Evolutionary conservation across 1,140 invertebrate genomes (phyloP), one percentile per base, ranked within the genome.

Genomic region (Hyles vespertilio): DNA sequence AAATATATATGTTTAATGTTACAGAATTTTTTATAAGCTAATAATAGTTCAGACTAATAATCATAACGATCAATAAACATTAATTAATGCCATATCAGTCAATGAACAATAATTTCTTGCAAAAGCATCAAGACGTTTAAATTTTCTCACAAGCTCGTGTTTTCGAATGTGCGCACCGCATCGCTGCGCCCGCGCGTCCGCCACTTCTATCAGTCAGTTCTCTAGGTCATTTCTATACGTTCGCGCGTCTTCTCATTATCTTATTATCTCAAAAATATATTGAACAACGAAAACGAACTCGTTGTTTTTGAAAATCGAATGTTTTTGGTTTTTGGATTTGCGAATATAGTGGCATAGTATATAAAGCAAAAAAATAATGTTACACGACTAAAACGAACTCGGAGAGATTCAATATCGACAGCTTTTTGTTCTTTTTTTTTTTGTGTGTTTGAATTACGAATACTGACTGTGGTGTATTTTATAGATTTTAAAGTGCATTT

Each of bases 191-290:
- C 22, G 48, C 58, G 76, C 74, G 66, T 68, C 61, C 56, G 53
- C 61, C 57, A 50, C 48, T 59, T 49, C 46, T 67, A 68, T 65
- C 75, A 67, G 67, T 77, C 72, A 75, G 77, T 79, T 75, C 67
- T 76, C 57, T 74, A 70, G 74, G 73, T 79, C 72, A 77, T 63
- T 63, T 61, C 72, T 58, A 36, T 50, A 59, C 59, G 63, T 55
- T 32, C 69, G 70, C 70, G 63, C 73, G 61, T 63, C 61, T 63
- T 51, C 51, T 58, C 58, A 46, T 45, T 22, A 52, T 58, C n/a
- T n/a, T n/a, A n/a, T n/a, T n/a, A n/a, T n/a, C n/a, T n/a, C 51
- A 46, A 45, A 12, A 51, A 22, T 22, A 22, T 2, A 22, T 47
- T 34, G 48, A 32, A 11, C 10, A 59, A 45, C 58, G 36, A 59